Base-by-base conservation (phyloP, 2,888 invertebrate species). In the Pseudolycoriella hygida region DNA sequence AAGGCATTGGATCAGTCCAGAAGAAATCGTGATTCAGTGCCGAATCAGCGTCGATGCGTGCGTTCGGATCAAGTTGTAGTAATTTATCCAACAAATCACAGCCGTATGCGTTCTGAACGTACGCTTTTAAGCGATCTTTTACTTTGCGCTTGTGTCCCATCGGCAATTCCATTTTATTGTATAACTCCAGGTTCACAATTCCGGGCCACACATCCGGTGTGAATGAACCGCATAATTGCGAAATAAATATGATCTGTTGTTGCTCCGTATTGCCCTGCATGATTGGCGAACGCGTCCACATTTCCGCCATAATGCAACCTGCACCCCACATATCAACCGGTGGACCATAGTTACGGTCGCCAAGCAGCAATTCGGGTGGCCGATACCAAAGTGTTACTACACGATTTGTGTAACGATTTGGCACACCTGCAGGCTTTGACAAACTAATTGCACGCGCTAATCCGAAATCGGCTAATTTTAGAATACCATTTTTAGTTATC, bases 261-360 rank as follows among this genome's bases (percentile, higher is more conserved):
- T 94, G 94, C 56, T 98, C 98, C 0, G 94, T 92, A 43, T 85
- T 88, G 15, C 98, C 98, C 65, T 88, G 88, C 88, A 90, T 89
- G 48, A 90, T 89, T 0, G 90, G 97, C 3, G 83, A 83, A 15
- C 84, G 69, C 0, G 94, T 97, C 97, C 97, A 98, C 90, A 98
- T 90, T 69, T 98, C 98, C 0, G 97, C 97, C 97, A 98, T 97
- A 50, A 98, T 98, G 60, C 98, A 99, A 0, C 98, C 98, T 1
- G 93, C 96, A 1, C 88, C 88, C 88, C 88, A 88, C 68, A 97
- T 76, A 68, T 99, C 98, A 12, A 98, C 93, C 0, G 94, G 87
- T 1, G 96, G 90, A 0, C 93, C 93, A 58, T 98, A 98, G 66
- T 94, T 90, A 12, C 97, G 72, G 56, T 93, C 88, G 31, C 92